phyloP scores from a whole-genome alignment of 2,888 invertebrate genomes.

The Oscheius sp. region DNA sequence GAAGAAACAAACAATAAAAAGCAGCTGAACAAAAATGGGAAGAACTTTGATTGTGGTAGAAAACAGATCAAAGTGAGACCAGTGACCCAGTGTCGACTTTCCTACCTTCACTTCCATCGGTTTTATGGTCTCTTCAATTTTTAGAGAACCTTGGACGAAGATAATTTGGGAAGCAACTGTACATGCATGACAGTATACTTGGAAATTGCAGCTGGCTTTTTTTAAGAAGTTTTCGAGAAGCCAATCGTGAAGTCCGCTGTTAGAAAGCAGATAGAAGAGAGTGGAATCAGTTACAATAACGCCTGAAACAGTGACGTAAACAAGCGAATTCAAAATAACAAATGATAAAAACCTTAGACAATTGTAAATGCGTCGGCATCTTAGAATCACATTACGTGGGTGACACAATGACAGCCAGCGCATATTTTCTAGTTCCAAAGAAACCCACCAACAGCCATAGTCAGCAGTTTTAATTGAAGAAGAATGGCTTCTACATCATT shows the following conservation, averaged over 20 bases:
- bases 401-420: no score
- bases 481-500: neutral
- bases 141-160: neutral
- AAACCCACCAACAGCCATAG: neutral
- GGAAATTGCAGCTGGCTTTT: neutral
- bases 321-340: no score
- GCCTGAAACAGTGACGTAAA: neutral
- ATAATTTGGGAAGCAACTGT: constrained; percentile 1
- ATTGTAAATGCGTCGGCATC: no score
- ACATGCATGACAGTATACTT: constrained; percentile 3
- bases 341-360: no score
- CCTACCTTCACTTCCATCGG: neutral
- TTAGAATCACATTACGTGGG: no score
- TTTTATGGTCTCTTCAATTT: neutral
- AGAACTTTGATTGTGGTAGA: neutral
- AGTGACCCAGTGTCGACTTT: no score
- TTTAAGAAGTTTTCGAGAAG: neutral
- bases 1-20: no score
- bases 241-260: constrained; percentile 9
- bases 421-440: no score
- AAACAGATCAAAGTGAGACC: no score
- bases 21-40: no score
- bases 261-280: neutral
- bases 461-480: constrained; percentile 1
- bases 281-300: neutral